These are phyloP conservation scores for Hyposmocoma kahamanoa DNA, from an alignment of 1,140 invertebrate species.

Conservation along the genomic window DNA sequence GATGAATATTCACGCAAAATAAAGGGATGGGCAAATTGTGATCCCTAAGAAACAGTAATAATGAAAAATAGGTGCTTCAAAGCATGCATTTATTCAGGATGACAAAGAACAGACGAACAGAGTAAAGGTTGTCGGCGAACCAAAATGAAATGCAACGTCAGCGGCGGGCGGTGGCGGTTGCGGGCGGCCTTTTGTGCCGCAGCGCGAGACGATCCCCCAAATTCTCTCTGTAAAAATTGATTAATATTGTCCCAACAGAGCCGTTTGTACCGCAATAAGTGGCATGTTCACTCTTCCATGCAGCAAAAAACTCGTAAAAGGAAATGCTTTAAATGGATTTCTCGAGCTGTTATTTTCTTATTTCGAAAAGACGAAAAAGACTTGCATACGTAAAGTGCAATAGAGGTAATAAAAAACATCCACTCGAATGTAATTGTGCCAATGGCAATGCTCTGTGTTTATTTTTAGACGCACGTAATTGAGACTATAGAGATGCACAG, in stretches of 20 bases:
- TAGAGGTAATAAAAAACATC: conserved; percentile 34
- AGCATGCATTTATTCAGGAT: conserved; percentile 43
- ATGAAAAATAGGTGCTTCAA: conserved; percentile 40
- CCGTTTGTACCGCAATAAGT: conserved; percentile 31
- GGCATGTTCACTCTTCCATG: conserved; percentile 28
- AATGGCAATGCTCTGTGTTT: too few species aligned
- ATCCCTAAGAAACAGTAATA: too few species aligned
- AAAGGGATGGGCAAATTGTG: too few species aligned
- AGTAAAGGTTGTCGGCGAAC: conserved; percentile 39
- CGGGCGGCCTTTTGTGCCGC: conserved; percentile 42
- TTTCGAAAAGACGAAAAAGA: conserved; percentile 26
- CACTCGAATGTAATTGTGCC: conserved; percentile 31
- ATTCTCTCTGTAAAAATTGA: conserved; percentile 56
- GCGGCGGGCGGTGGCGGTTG: conserved; percentile 24
- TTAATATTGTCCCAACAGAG: conserved; percentile 43
- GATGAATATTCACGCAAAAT: too few species aligned
- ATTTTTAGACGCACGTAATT: too few species aligned
- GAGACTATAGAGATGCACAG: too few species aligned
- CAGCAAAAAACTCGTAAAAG: conserved; percentile 26
- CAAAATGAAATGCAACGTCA: conserved; percentile 58
- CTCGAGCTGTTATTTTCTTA: conserved; percentile 23
- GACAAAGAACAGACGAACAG: conserved; percentile 42
- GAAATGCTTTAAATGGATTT: conserved; percentile 36
- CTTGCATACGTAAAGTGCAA: conserved; percentile 24
- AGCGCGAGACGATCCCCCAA: conserved; percentile 32